A percentile compares a stretch with the other conserved stretches of the same genome.
phyloP scores from a whole-genome alignment of 2,113 vertebrate genomes.

The Corydoras maculifer region DNA sequence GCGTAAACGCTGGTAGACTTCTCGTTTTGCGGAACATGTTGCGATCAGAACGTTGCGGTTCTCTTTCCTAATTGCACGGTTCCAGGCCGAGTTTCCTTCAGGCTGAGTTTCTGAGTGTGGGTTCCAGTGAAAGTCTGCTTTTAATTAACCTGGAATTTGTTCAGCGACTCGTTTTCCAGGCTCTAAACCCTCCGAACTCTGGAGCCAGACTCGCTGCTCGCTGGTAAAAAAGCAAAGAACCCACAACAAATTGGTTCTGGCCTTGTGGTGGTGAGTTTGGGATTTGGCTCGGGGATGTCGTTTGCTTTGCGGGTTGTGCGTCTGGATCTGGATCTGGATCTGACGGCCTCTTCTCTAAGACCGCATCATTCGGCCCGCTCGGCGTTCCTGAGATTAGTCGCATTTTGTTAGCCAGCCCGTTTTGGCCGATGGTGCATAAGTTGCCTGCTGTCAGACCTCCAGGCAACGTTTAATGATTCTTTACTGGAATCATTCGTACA shows the following conservation, averaged over 20 bases:
- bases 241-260: constrained; percentile 34
- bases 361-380: constrained; percentile 7
- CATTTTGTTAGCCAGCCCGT: constrained; percentile 33
- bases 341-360: constrained; percentile 28
- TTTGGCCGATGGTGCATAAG: not conserved
- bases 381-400: constrained; percentile 43
- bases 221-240: constrained; percentile 11
- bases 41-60: too few species aligned
- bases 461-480: constrained; percentile 28
- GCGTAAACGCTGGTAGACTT: too few species aligned
- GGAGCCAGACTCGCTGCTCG: not conserved
- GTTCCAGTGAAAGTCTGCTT: constrained; percentile 28
- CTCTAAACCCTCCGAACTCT: constrained; percentile 7
- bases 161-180: constrained; percentile 5
- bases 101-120: not conserved
- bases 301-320: not conserved
- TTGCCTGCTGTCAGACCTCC: constrained; percentile 30
- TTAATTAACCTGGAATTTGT: constrained; percentile 35
- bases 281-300: constrained; percentile 3
- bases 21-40: too few species aligned
- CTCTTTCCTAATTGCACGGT: too few species aligned
- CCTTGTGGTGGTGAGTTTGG: constrained; percentile 31
- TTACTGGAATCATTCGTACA: too few species aligned
- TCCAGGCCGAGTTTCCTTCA: not conserved
- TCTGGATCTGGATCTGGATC: not conserved